Conservation (phyloP, 1,140 invertebrate genomes). For the Drosophila littoralis region DNA sequence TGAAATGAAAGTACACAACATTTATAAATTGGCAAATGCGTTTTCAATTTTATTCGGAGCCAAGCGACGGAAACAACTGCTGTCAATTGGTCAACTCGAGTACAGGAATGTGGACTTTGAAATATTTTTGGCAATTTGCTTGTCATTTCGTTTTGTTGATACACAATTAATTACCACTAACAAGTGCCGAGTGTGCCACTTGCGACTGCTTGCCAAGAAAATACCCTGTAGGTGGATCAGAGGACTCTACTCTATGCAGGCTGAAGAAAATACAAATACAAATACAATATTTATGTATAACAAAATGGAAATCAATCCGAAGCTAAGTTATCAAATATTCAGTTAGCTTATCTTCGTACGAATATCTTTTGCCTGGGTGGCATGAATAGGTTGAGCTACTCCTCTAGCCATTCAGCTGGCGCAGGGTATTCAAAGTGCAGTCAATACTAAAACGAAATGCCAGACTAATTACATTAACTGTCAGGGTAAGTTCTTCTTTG, state of each 20-base stretch:
- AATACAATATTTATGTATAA: too few relatives aligned
- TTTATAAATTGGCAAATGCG: constrained; percentile 47
- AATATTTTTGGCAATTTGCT: constrained; percentile 30
- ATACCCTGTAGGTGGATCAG: not conserved
- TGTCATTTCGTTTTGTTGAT: constrained; percentile 22
- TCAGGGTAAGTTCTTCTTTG: constrained; percentile 29
- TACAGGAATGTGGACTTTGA: not conserved
- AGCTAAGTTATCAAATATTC: too few relatives aligned
- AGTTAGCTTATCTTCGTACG: too few relatives aligned
- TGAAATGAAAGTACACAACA: constrained; percentile 26
- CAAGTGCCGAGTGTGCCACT: not conserved
- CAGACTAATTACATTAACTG: constrained; percentile 59
- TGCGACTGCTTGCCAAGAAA: not conserved
- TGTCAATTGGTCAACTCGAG: constrained; percentile 16
- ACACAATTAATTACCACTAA: constrained; percentile 46
- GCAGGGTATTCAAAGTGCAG: constrained; percentile 18
- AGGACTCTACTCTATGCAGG: not conserved
- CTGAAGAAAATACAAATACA: too few relatives aligned
- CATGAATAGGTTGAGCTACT: too few relatives aligned
- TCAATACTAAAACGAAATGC: constrained; percentile 16
- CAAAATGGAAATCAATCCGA: too few relatives aligned
- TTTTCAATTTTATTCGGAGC: constrained; percentile 19
- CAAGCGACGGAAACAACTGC: constrained; percentile 4
- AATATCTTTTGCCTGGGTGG: too few relatives aligned
- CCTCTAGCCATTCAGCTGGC: too few relatives aligned